phyloP scores from a whole-genome alignment of 2,888 invertebrate genomes.

The Dolichopus griseipennis region DNA sequence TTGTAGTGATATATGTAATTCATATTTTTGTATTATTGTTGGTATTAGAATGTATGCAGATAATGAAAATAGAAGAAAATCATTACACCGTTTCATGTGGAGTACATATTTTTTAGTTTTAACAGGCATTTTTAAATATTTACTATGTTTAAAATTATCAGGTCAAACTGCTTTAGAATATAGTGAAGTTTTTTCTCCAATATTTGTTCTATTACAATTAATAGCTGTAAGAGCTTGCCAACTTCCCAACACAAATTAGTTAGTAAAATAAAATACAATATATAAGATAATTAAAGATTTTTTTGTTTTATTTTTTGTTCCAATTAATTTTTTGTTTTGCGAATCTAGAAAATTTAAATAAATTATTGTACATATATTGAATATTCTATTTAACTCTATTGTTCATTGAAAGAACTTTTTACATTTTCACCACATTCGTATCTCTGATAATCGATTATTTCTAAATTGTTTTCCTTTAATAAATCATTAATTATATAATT shows the following conservation, averaged over 20 bases:
- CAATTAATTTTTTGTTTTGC: neutral
- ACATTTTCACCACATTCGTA: constrained; percentile 76
- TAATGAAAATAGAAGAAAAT: constrained; percentile 61
- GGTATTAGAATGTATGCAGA: constrained; percentile 86
- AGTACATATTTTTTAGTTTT: constrained; percentile 73
- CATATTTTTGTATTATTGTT: constrained; percentile 91
- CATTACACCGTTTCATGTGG: constrained; percentile 73
- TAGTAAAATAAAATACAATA: neutral
- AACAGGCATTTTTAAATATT: constrained; percentile 82
- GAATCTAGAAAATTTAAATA: too few species aligned
- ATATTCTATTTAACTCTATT: neutral
- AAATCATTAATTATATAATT: constrained; percentile 63
- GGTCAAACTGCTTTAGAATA: constrained; percentile 75
- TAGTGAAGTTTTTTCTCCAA: constrained; percentile 85
- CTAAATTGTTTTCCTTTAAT: constrained; percentile 53
- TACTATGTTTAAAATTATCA: constrained; percentile 78
- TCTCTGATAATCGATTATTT: constrained; percentile 72
- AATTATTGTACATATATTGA: neutral
- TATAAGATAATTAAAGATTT: neutral
- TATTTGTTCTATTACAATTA: constrained; percentile 81
- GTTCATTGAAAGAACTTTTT: neutral
- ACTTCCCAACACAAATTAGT: constrained; percentile 34
- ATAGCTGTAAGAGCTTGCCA: constrained; percentile 91
- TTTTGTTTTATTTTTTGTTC: neutral
- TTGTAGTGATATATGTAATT: constrained; percentile 82